Percentiles rank a stretch among this genome's conserved stretches.
Conservation (phyloP, 2,888 invertebrate species). For the Panopea generosa region DNA sequence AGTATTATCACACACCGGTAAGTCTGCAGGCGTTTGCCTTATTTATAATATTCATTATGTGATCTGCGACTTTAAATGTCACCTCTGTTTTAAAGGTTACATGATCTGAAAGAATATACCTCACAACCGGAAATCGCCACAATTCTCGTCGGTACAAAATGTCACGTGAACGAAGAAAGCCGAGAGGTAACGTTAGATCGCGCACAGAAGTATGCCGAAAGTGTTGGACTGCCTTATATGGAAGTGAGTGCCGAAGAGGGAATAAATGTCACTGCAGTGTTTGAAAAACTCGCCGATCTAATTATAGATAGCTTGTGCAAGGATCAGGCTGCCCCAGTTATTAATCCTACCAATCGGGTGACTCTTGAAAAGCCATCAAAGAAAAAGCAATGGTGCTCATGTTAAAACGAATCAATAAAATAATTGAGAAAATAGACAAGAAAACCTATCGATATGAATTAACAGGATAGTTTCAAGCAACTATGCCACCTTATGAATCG, state of each 20-base stretch:
- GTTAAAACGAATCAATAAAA: slow-evolving; percentile 25
- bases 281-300: slow-evolving; percentile 68
- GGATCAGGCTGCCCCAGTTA: slow-evolving; percentile 11
- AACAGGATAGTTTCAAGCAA: too few relatives aligned
- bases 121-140: slow-evolving; percentile 65
- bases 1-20: too few relatives aligned
- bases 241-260: slow-evolving; percentile 70
- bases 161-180: slow-evolving; percentile 57
- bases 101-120: slow-evolving; percentile 68
- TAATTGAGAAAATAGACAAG: too few relatives aligned
- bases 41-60: too few relatives aligned
- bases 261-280: slow-evolving; percentile 66
- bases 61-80: too few relatives aligned
- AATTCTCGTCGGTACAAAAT: slow-evolving; percentile 72
- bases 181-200: slow-evolving; percentile 68
- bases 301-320: slow-evolving; percentile 59
- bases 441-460: too few relatives aligned
- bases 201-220: slow-evolving; percentile 71
- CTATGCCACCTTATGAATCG: too few relatives aligned
- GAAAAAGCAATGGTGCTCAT: slow-evolving; percentile 39
- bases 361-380: slow-evolving; percentile 11
- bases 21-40: too few relatives aligned
- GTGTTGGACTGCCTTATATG: slow-evolving; percentile 70
- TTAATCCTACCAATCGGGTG: slow-evolving; percentile 17
- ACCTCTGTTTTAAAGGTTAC: slow-evolving; percentile 58